Base-by-base conservation (phyloP, 2,888 invertebrate species). In the Lydus trimaculatus region DNA sequence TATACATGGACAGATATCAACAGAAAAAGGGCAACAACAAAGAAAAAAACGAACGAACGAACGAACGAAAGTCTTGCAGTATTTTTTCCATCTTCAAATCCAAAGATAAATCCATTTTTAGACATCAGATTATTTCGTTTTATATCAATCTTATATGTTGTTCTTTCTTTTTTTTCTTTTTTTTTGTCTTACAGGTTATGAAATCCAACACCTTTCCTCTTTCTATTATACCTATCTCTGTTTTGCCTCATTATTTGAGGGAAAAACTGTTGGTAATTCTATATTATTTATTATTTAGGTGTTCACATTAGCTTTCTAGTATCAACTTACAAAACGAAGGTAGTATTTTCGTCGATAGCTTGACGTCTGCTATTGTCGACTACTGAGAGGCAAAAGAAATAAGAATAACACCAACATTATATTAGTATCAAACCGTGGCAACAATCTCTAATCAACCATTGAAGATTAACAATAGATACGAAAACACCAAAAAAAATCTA, bases 251-350 rank as follows among this genome's bases (percentile, higher is more conserved):
- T 60, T 60, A 60, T 31, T 33, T 36, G 33, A n/a, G 8, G 33
- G 17, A n/a, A 60, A 60, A 60, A 60, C 33, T 31, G 60, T 28
- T 6, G 33, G 60, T 60, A 60, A 60, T 60, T 28, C 36, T 33
- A 60, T 60, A 60, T 60, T 60, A 33, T 60, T 60, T 60, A 60
- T 60, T 60, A 60, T 60, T 60, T 60, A 48, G 48, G 48, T 48
- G 48, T 11, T 48, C 48, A 33, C 33, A 60, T 60, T 60, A 60
- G 60, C 60, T 60, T 20, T 20, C 36, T 23, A 39, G 65, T 58
- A 62, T 68, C 68, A 39, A 43, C 61, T 67, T 67, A 67, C 67
- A 58, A 60, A 68, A 68, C 48, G 48, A 48, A 68, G 65, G 65
- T 31, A 62, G 52, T 39, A 58, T 65, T 58, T 28, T 69, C n/a